A percentile compares a stretch with the other conserved stretches of the same genome.
Conservation (phyloP, 2,797 vertebrate genomes). For the Syndactyla subalaris region DNA sequence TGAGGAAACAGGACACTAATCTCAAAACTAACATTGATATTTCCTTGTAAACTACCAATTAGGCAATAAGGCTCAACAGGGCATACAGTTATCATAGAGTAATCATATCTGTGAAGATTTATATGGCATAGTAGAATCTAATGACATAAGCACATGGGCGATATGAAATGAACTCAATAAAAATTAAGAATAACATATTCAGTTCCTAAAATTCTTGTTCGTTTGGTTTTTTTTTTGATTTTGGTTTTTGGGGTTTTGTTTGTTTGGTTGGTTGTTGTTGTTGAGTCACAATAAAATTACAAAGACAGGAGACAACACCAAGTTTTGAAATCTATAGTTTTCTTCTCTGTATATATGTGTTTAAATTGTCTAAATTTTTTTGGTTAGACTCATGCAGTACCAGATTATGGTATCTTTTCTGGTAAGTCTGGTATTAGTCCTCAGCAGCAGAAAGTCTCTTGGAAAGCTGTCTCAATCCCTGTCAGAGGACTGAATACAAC, state of each 20-base stretch:
- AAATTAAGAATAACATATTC: background rate
- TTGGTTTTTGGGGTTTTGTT: background rate
- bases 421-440: background rate
- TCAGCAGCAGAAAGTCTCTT: background rate
- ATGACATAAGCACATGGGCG: background rate
- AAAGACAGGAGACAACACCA: background rate
- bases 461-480: background rate
- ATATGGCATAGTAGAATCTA: conserved; percentile 14
- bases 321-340: background rate
- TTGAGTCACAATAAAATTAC: background rate
- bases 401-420: background rate
- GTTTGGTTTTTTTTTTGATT: background rate
- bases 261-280: background rate
- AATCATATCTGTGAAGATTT: conserved; percentile 14
- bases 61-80: conserved; percentile 10
- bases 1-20: conserved; percentile 18
- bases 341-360: background rate
- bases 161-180: conserved; percentile 32
- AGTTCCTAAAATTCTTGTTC: background rate
- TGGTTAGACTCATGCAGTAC: background rate
- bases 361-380: background rate
- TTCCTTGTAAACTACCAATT: conserved; percentile 44
- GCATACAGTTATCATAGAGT: background rate
- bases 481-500: background rate
- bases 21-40: conserved; percentile 1